Evolutionary conservation across 2,888 invertebrate species (phyloP), one percentile per base, ranked within the genome.

Genomic region (Craniophora ligustri): DNA sequence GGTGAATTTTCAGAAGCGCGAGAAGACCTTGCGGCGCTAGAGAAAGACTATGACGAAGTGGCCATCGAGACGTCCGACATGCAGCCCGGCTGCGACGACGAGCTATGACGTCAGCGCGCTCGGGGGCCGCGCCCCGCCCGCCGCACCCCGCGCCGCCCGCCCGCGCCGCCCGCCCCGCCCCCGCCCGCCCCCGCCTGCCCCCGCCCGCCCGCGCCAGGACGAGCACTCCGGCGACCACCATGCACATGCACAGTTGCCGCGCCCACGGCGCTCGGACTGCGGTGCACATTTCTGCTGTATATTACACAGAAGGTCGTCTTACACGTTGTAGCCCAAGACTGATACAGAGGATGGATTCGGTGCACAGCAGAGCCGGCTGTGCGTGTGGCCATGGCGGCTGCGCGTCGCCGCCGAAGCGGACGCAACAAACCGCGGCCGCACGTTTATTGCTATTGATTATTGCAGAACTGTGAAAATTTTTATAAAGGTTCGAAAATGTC

Each of bases 1-100:
- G 97, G 97, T 0, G 97, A 97, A 86, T 97, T 97, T 88, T 94
- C 95, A 5, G 97, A 97, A 84, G 97, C 97, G 15, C 94, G 97
- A 18, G 97, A 97, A 81, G 96, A 97, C 87, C 91, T 97, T 65
- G 96, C 95, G 45, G 95, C 95, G 15, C 89, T 96, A 3, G 96
- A 96, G 85, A 94, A 95, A 72, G 96, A 97, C 78, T 96, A 96
- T 85, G 95, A 96, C 73, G 96, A 96, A 82, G 96, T 96, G 11
- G 96, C 96, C 55, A 94, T 95, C 76, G 96, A 96, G 76, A 91
- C 91, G 50, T 85, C 88, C 0, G 92, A 92, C 53, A 81, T 92
- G 83, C 85, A 85, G 70, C 84, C 87, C 5, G 88, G 84, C 66
- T 81, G 84, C 59, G 92, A 92, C 54, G 91, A 92, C 68, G 93